phyloP scores from a whole-genome alignment of 2,113 vertebrate species.

The Gallinago paraguaiae region DNA sequence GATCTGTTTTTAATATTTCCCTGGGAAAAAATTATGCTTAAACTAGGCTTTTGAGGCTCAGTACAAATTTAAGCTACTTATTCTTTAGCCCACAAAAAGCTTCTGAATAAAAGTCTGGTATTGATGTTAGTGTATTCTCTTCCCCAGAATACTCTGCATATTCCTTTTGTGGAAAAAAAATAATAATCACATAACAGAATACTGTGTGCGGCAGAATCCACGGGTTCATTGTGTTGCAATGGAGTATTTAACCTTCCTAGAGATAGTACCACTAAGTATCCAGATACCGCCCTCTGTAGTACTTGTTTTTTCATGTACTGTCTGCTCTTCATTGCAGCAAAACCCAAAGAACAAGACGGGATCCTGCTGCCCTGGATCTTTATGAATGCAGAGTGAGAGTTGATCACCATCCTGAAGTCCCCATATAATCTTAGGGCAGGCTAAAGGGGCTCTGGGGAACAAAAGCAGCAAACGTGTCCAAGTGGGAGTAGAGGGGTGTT shows the following conservation, averaged over 20 bases:
- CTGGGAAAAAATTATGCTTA: background rate
- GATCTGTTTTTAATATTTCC: background rate
- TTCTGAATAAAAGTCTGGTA: background rate
- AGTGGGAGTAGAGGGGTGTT: background rate
- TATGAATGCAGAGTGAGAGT: rapidly evolving
- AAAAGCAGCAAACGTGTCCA: rapidly evolving
- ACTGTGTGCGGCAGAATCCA: background rate
- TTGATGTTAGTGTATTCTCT: background rate
- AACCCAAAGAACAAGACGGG: background rate
- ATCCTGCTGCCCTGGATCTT: background rate
- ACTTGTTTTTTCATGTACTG: background rate
- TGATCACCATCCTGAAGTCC: background rate
- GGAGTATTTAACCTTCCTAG: background rate
- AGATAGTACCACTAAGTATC: background rate
- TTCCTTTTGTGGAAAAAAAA: background rate
- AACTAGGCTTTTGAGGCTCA: background rate
- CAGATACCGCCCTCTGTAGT: background rate
- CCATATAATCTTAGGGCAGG: background rate
- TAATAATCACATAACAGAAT: background rate
- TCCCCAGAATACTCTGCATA: background rate
- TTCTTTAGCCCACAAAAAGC: background rate
- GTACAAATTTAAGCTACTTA: background rate
- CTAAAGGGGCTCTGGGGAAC: background rate
- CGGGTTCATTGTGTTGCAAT: background rate
- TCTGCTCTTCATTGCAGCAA: background rate